Percentiles rank a stretch among this genome's conserved stretches.
phyloP scores from a whole-genome alignment of 1,140 invertebrate species.

The Drosophila sulfurigaster region DNA sequence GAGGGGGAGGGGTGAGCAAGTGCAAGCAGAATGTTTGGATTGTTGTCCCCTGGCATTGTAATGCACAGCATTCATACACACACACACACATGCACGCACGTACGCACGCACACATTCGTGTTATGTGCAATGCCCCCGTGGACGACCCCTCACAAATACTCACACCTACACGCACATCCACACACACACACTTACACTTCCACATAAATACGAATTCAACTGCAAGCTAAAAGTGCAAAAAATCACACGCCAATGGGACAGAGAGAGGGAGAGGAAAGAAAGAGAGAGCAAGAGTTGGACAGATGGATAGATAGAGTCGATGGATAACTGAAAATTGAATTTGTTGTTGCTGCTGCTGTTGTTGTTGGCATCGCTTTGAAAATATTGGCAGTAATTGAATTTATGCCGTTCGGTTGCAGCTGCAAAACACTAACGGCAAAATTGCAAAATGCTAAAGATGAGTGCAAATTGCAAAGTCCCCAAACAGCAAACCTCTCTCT shows the following conservation, averaged over 20 bases:
- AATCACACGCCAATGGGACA: conserved; percentile 58
- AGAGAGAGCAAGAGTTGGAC: neutral
- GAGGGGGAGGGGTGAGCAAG: neutral
- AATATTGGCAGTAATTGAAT: conserved; percentile 78
- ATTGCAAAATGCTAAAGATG: conserved; percentile 70
- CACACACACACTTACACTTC: conserved; percentile 18
- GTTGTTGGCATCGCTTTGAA: conserved; percentile 57
- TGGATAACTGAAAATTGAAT: conserved; percentile 78
- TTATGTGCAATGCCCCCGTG: conserved; percentile 56
- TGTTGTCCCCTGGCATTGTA: conserved; percentile 35
- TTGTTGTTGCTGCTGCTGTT: conserved; percentile 40
- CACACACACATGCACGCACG: neutral
- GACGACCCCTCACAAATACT: conserved; percentile 3
- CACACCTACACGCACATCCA: conserved; percentile 17
- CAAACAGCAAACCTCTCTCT: conserved; percentile 9
- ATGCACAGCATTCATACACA: conserved; percentile 19
- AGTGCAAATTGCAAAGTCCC: conserved; percentile 47
- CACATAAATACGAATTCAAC: conserved; percentile 22
- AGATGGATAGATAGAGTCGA: conserved; percentile 50
- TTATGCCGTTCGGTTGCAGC: conserved; percentile 59
- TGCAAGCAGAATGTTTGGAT: conserved; percentile 6
- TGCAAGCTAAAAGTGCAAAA: conserved; percentile 74
- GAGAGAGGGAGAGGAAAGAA: conserved; percentile 9
- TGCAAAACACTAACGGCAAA: conserved; percentile 56
- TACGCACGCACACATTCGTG: conserved; percentile 38